Evolutionary conservation across 1,140 invertebrate species (phyloP).

Genomic region (Anoplolepis gracilipes): DNA sequence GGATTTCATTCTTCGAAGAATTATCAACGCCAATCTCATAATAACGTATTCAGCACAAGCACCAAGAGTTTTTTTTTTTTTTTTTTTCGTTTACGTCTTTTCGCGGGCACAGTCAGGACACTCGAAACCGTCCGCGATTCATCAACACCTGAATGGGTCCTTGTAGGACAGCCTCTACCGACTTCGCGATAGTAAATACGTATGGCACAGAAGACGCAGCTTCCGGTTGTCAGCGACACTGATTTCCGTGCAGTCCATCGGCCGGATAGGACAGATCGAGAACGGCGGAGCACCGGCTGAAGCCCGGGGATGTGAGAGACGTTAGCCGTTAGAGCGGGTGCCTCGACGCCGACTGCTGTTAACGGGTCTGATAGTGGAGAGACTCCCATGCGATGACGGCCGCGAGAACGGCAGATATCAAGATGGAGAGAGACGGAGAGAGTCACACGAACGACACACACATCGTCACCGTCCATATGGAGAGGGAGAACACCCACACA

Average conservation of each 20-base stretch:
- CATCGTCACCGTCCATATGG: neutral
- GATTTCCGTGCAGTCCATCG: conserved; percentile 74
- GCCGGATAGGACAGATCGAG: conserved; percentile 64
- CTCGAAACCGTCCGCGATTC: conserved; percentile 13
- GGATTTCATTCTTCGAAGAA: conserved; percentile 23
- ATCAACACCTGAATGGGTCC: conserved; percentile 51
- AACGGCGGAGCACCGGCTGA: conserved; percentile 67
- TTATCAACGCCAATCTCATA: neutral
- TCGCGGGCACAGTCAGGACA: conserved; percentile 38
- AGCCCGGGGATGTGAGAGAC: conserved; percentile 75
- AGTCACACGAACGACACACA: conserved; percentile 26
- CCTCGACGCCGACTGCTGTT: conserved; percentile 83
- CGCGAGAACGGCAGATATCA: conserved; percentile 71
- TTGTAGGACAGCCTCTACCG: conserved; percentile 5
- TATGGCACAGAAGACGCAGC: conserved; percentile 12
- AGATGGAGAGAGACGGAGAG: conserved; percentile 57
- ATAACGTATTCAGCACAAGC: conserved; percentile 10
- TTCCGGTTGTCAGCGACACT: conserved; percentile 67
- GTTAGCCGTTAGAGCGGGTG: conserved; percentile 81
- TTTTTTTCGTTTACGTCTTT: neutral
- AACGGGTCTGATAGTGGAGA: conserved; percentile 81
- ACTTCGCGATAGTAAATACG: conserved; percentile 34
- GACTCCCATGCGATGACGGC: conserved; percentile 78
- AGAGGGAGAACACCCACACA: conserved; percentile 67
- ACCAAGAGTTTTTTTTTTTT: conserved; percentile 2